A percentile compares a stretch with the other conserved stretches of the same genome.
These are phyloP conservation scores for Napeogenes sylphis DNA, from an alignment of 2,888 invertebrate genomes.

Conservation along the genomic window DNA sequence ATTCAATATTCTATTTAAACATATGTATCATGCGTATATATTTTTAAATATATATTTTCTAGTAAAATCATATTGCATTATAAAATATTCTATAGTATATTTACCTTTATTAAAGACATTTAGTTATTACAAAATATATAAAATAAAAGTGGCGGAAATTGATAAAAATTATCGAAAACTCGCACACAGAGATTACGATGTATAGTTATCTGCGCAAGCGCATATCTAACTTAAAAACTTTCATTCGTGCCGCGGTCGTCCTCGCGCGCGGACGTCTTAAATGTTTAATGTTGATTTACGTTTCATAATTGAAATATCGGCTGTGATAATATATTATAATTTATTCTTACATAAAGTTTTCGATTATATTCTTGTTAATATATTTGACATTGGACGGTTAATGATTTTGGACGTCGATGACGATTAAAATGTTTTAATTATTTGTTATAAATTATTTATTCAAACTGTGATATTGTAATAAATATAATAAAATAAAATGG, in stretches of 20 bases:
- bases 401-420: slow-evolving; percentile 54
- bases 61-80: no score
- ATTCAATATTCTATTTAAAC: no score
- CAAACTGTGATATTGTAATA: slow-evolving; percentile 66
- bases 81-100: no score
- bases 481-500: slow-evolving; percentile 43
- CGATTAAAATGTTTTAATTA: slow-evolving; percentile 44
- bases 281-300: slow-evolving; percentile 49
- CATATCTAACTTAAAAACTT: slow-evolving; percentile 22
- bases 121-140: no score
- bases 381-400: slow-evolving; percentile 42
- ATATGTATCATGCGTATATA: no score
- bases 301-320: slow-evolving; percentile 55
- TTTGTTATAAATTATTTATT: slow-evolving; percentile 55
- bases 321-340: slow-evolving; percentile 59
- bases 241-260: slow-evolving; percentile 48
- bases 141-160: background rate
- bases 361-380: slow-evolving; percentile 45
- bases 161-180: slow-evolving; percentile 3
- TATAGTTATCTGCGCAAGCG: slow-evolving; percentile 25
- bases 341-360: slow-evolving; percentile 60
- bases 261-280: slow-evolving; percentile 43
- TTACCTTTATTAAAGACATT: no score
- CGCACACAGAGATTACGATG: slow-evolving; percentile 18
- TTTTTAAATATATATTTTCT: no score